Evolutionary conservation across 2,888 invertebrate genomes (phyloP), one percentile per base, ranked within the genome.

Genomic region (Gryllus longicercus): DNA sequence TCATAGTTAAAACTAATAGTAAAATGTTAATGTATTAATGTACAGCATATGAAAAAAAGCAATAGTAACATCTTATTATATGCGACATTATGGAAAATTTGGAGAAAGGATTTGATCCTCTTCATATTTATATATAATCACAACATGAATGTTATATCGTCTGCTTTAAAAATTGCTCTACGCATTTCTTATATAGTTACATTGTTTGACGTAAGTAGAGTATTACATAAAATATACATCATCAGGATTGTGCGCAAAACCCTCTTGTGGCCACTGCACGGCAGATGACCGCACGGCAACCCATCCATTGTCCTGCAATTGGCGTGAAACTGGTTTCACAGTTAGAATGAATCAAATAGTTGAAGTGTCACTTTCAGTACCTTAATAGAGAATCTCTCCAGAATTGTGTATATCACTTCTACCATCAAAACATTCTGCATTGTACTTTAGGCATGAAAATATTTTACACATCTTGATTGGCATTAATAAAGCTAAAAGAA

Each of bases 1-100:
- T n/a, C 63, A 63, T 63, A 63, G 14, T 63, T 63, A 63, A 63
- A 63, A 63, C 63, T 63, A 63, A 18, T 63, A 63, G 63, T 63
- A 63, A 63, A 63, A 63, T 63, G 63, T 63, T 63, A 63, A 63
- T 63, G 63, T 63, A 63, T 63, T 63, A 63, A 63, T 63, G 63
- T 63, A 63, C 63, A 63, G n/a, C 63, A 63, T 63, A 5, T 63
- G 63, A 63, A 63, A 63, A 63, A 63, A n/a, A 14, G n/a, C 16
- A 14, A 63, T 63, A 63, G 38, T 38, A 38, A 38, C 38, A 38
- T 38, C 38, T 38, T 38, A 38, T 38, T 38, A 63, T n/a, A 63
- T 63, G 63, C 63, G 63, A 63, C 63, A 63, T 63, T n/a, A 63
- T 63, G 63, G 63, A 63, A 63, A n/a, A 18, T 18, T 63, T 14